These are phyloP conservation scores for Drosophila nigricruria DNA, from an alignment of 2,888 invertebrate species.

Conservation along the genomic window DNA sequence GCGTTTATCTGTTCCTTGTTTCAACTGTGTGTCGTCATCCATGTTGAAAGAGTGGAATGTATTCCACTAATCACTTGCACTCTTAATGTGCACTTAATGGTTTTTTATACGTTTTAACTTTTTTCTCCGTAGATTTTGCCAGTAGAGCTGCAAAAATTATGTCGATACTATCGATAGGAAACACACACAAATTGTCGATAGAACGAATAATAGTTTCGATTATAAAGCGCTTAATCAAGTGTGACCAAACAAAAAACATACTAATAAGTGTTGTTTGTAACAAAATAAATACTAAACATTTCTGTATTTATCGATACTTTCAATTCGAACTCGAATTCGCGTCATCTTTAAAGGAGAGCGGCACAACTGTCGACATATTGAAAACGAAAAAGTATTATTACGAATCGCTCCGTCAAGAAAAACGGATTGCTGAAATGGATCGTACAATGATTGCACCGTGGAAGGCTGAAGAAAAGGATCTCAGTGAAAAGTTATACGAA, in stretches of 20 bases:
- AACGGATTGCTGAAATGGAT: conserved; percentile 73
- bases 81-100: conserved; percentile 20
- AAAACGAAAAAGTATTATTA: neutral
- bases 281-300: neutral
- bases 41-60: conserved; percentile 59
- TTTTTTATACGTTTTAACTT: conserved; percentile 46
- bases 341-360: conserved; percentile 47
- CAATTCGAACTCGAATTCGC: conserved; percentile 1
- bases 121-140: conserved; percentile 40
- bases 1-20: conserved; percentile 79
- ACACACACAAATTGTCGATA: neutral
- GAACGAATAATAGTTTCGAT: neutral
- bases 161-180: conserved; percentile 37
- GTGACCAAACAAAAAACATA: neutral
- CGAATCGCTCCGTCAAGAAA: neutral
- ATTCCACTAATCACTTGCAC: conserved; percentile 31
- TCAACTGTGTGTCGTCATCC: conserved; percentile 82
- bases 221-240: neutral
- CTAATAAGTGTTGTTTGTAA: neutral
- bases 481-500: conserved; percentile 77
- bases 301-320: conserved; percentile 30
- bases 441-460: conserved; percentile 80
- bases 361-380: conserved; percentile 18
- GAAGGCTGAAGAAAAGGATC: conserved; percentile 83
- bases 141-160: conserved; percentile 46